These are phyloP conservation scores for Chloroceryle aenea DNA, from an alignment of 2,113 vertebrate species.

Conservation along the genomic window DNA sequence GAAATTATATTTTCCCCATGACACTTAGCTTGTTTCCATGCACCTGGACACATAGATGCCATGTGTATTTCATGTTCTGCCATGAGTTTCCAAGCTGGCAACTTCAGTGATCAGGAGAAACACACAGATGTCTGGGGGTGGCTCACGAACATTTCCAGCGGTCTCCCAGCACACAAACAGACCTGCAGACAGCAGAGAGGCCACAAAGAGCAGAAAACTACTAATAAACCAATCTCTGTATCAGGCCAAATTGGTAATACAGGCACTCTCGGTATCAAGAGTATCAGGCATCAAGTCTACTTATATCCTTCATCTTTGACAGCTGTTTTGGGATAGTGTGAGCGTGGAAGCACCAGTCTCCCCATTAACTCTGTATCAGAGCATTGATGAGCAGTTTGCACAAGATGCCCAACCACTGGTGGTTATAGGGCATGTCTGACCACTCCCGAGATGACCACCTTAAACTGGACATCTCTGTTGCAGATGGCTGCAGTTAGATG, in stretches of 20 bases:
- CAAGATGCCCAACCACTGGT: neutral
- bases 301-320: neutral
- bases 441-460: neutral
- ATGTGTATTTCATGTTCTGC: constrained; percentile 21
- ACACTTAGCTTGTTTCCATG: constrained; percentile 9
- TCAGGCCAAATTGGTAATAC: neutral
- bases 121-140: neutral
- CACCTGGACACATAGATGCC: neutral
- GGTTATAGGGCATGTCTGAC: neutral
- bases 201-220: neutral
- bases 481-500: neutral
- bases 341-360: neutral
- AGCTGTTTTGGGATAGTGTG: neutral
- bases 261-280: neutral
- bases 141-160: neutral
- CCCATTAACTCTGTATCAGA: neutral
- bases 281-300: neutral
- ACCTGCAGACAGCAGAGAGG: neutral
- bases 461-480: neutral
- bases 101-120: neutral
- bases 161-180: neutral
- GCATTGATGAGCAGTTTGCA: neutral
- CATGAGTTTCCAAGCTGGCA: neutral
- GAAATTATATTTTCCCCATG: constrained; percentile 60
- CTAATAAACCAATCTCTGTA: neutral